These are phyloP conservation scores for Halictus ligatus DNA, from an alignment of 2,888 invertebrate species.

Conservation along the genomic window DNA sequence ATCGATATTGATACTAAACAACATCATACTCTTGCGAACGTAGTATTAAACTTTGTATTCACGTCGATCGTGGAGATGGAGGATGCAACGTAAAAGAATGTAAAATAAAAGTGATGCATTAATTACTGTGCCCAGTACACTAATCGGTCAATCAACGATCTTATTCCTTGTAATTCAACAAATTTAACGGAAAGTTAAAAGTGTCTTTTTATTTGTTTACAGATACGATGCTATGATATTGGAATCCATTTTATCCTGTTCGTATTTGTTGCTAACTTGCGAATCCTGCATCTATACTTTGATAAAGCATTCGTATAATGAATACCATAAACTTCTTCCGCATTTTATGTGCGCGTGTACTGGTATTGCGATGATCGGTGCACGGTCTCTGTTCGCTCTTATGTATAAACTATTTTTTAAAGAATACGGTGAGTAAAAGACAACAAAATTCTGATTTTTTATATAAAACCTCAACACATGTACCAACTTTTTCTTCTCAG, in stretches of 20 bases:
- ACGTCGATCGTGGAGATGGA: neutral
- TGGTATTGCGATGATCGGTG: conserved; percentile 70
- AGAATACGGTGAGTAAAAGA: conserved; percentile 59
- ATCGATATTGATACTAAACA: conserved; percentile 14
- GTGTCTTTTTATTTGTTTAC: neutral
- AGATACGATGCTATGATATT: conserved; percentile 67
- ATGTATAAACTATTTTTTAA: conserved; percentile 69
- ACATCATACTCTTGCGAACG: neutral
- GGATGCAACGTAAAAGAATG: neutral
- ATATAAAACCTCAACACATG: neutral
- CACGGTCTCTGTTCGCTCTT: conserved; percentile 68
- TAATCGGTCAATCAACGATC: neutral
- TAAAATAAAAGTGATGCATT: neutral
- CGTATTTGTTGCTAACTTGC: conserved; percentile 71
- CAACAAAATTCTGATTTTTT: neutral
- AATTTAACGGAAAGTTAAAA: neutral
- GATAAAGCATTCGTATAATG: conserved; percentile 54
- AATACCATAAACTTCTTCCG: conserved; percentile 58
- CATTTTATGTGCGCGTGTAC: conserved; percentile 66
- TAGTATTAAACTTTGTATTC: neutral
- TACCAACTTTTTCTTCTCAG: conserved; percentile 30
- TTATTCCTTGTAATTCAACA: neutral
- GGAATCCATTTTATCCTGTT: conserved; percentile 72
- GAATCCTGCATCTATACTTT: conserved; percentile 70
- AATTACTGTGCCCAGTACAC: neutral